Percentiles rank a stretch among this genome's conserved stretches.
These are phyloP conservation scores for Chrysolina americana DNA, from an alignment of 2,888 invertebrate genomes.

Conservation along the genomic window DNA sequence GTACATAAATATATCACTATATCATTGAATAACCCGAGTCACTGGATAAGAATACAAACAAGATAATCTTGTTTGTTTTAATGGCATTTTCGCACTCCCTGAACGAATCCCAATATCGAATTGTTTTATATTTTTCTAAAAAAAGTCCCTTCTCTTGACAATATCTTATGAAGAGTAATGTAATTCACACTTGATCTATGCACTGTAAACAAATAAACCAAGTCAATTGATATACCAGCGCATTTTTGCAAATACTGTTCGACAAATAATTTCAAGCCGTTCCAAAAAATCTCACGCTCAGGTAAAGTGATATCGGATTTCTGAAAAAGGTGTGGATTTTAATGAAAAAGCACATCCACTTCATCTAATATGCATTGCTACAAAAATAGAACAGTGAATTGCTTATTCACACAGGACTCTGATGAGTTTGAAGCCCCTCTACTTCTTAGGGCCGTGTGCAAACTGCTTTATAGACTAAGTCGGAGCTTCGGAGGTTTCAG, in stretches of 20 bases:
- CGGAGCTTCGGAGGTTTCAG: constrained; percentile 67
- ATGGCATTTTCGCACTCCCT: not conserved
- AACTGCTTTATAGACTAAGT: constrained; percentile 75
- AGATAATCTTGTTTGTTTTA: not conserved
- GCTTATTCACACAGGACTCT: constrained; percentile 68
- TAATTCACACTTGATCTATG: constrained; percentile 7
- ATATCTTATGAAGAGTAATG: not conserved
- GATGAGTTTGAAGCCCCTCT: constrained; percentile 56
- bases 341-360: constrained; percentile 65
- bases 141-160: not conserved
- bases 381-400: constrained; percentile 73
- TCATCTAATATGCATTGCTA: constrained; percentile 66
- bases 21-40: not conserved
- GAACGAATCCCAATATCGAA: not conserved
- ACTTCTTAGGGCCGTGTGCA: constrained; percentile 74
- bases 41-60: not conserved
- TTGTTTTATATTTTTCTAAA: not conserved
- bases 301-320: constrained; percentile 64
- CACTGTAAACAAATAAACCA: constrained; percentile 13
- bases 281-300: constrained; percentile 15
- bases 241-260: not conserved
- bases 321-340: constrained; percentile 68
- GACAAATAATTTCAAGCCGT: constrained; percentile 2
- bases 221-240: not conserved
- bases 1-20: not conserved